Conservation (phyloP, 2,797 vertebrate species). For the Picus viridis region DNA sequence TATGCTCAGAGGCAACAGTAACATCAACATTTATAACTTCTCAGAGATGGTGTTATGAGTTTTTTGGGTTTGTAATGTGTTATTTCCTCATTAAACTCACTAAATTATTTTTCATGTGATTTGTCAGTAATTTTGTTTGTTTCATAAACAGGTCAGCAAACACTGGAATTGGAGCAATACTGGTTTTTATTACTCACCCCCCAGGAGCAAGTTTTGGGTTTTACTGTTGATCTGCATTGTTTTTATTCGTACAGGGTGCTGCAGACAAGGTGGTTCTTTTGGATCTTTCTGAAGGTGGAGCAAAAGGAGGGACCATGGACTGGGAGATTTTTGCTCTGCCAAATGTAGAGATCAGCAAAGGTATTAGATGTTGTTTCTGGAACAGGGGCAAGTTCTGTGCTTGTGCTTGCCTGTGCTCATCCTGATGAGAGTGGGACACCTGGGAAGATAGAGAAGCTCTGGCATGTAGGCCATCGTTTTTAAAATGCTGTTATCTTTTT, state of each 20-base stretch:
- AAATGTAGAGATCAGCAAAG: slow-evolving; percentile 91
- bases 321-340: slow-evolving; percentile 91
- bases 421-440: background rate
- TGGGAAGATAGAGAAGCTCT: background rate
- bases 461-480: background rate
- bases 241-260: slow-evolving; percentile 76
- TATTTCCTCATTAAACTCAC: background rate
- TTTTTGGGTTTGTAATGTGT: background rate
- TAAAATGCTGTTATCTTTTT: background rate
- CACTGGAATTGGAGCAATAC: background rate
- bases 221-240: background rate
- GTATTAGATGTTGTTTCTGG: slow-evolving; percentile 68
- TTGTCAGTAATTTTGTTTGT: background rate
- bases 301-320: slow-evolving; percentile 89
- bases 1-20: background rate
- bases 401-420: background rate
- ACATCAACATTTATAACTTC: background rate
- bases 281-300: slow-evolving; percentile 86
- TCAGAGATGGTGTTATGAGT: background rate
- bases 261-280: slow-evolving; percentile 91
- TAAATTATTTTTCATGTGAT: background rate
- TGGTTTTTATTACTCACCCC: background rate
- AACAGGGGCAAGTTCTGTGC: background rate
- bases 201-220: background rate
- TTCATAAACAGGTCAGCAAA: background rate